Conservation (phyloP, 53 echinoderm and acorn worm genomes). For the Paracentrotus lividus region DNA sequence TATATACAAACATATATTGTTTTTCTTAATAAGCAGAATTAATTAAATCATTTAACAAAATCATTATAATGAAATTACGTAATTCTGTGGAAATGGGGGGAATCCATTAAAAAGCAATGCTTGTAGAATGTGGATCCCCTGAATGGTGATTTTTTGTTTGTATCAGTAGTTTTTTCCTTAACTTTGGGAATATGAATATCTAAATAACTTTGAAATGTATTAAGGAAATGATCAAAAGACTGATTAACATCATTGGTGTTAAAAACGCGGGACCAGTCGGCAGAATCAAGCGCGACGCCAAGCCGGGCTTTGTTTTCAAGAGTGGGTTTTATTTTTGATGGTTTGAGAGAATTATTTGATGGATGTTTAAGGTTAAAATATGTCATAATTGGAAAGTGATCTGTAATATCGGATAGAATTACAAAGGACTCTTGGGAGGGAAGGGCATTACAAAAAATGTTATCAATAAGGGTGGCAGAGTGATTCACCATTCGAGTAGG, state of each 20-base stretch:
- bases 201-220: neutral
- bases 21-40: no score
- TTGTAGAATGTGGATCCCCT: no score
- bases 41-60: no score
- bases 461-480: conserved; percentile 5
- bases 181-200: no score
- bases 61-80: no score
- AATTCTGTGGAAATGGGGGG: no score
- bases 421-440: neutral
- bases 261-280: neutral
- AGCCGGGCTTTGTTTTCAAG: neutral
- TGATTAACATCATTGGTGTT: neutral
- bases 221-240: neutral
- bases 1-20: no score
- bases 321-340: neutral
- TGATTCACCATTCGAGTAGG: neutral
- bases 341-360: neutral
- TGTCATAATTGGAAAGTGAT: conserved; percentile 11
- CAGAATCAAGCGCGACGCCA: neutral
- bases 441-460: conserved; percentile 11
- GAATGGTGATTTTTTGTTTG: no score
- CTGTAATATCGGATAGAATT: neutral
- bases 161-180: no score
- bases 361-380: neutral
- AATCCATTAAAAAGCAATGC: no score